Percentiles rank a stretch among this genome's conserved stretches.
These are phyloP conservation scores for Hydrozoanthus gracilis DNA, from an alignment of 92 coral and sea anemone species.

Conservation along the genomic window DNA sequence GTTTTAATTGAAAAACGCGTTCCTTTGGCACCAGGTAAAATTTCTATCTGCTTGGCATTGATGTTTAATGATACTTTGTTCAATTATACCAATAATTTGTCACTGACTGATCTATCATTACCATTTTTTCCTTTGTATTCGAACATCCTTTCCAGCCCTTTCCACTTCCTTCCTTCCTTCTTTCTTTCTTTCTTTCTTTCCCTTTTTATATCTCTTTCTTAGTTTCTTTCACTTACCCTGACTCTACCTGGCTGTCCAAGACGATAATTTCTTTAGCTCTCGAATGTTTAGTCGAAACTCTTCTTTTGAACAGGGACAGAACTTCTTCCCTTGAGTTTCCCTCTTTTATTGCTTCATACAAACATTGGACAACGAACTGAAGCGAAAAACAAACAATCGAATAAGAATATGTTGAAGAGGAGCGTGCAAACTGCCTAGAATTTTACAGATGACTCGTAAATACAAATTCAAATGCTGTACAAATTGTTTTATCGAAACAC, in stretches of 20 bases:
- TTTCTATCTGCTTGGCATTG: not conserved
- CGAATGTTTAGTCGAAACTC: conserved; percentile 32
- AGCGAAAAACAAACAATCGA: not conserved
- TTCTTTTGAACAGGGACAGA: conserved; percentile 36
- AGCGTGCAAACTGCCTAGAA: too few species aligned
- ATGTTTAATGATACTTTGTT: not conserved
- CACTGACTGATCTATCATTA: not conserved
- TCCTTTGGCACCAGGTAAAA: too few species aligned
- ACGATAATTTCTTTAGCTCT: conserved; percentile 23
- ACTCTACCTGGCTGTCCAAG: not conserved
- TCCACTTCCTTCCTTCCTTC: not conserved
- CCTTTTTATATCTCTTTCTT: not conserved
- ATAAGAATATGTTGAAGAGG: too few species aligned
- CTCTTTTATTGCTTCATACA: conserved; percentile 59
- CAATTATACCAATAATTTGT: not conserved
- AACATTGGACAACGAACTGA: conserved; percentile 74
- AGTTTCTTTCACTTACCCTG: conserved; percentile 25
- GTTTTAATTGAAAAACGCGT: too few species aligned
- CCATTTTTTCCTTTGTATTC: not conserved
- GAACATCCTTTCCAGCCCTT: not conserved
- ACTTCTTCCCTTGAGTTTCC: conserved; percentile 43
- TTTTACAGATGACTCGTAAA: too few species aligned
- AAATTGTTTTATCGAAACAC: too few species aligned
- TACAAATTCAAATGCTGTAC: too few species aligned
- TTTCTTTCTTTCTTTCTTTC: too few species aligned